Evolutionary conservation across 2,888 invertebrate genomes (phyloP).

Genomic region (Agrochola litura): DNA sequence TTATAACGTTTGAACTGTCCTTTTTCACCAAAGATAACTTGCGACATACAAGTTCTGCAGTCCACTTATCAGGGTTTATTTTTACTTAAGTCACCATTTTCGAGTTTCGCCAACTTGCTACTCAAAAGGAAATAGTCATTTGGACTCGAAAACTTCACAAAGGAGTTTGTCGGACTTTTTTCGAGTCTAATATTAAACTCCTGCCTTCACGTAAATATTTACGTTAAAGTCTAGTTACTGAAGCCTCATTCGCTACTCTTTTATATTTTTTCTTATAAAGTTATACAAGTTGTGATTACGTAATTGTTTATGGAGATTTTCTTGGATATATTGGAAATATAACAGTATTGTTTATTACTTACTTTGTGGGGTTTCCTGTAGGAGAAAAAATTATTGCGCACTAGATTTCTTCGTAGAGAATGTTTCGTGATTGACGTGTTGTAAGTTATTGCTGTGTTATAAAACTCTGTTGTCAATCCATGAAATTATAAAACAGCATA

Average conservation of each 20-base stretch:
- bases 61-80: constrained; percentile 10
- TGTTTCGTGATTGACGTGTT: background rate
- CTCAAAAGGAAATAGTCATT: constrained; percentile 40
- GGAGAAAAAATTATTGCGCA: background rate
- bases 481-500: background rate
- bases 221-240: constrained; percentile 6
- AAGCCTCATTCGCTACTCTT: constrained; percentile 29
- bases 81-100: constrained; percentile 25
- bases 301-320: constrained; percentile 9
- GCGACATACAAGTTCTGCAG: background rate
- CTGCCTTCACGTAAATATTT: constrained; percentile 47
- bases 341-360: background rate
- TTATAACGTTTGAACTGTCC: background rate
- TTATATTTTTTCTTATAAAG: constrained; percentile 22
- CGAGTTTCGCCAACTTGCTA: constrained; percentile 9
- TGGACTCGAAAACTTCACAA: constrained; percentile 44
- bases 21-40: background rate
- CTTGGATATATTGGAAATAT: background rate
- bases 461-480: background rate
- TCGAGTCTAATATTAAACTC: constrained; percentile 23
- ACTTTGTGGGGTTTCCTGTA: constrained; percentile 4
- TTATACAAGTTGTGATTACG: background rate
- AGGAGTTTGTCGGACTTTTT: constrained; percentile 19
- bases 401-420: background rate
- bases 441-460: background rate